These are phyloP conservation scores for Phortica magna DNA, from an alignment of 2,888 invertebrate genomes.

Conservation along the genomic window DNA sequence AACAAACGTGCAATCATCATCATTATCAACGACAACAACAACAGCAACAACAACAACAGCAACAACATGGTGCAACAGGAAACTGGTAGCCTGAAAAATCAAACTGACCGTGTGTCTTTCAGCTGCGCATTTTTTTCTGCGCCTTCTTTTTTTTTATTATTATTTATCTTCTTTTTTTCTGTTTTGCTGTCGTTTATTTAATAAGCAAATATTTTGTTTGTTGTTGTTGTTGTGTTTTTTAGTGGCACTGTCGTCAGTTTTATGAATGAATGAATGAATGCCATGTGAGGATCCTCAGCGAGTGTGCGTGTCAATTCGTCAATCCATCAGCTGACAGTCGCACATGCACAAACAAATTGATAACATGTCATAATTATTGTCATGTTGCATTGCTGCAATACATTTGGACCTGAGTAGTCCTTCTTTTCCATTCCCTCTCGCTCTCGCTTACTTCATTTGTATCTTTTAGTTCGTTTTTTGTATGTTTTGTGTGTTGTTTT, in stretches of 20 bases:
- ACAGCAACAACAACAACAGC: not conserved
- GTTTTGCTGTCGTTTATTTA: conserved; percentile 47
- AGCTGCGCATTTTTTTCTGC: conserved; percentile 6
- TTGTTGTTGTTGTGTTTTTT: not conserved
- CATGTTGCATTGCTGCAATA: not conserved
- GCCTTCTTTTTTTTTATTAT: conserved; percentile 27
- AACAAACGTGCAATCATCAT: conserved; percentile 2
- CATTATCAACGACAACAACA: not conserved
- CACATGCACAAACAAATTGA: conserved; percentile 30
- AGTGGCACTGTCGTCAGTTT: conserved; percentile 46
- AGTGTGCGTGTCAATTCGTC: conserved; percentile 22
- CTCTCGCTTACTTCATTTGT: conserved; percentile 1
- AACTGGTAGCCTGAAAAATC: conserved; percentile 1
- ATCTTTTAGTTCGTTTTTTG: conserved; percentile 52
- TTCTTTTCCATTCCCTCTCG: not conserved
- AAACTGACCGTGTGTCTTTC: conserved; percentile 60
- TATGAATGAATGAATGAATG: conserved; percentile 64
- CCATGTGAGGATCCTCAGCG: not conserved
- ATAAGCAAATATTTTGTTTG: conserved; percentile 67
- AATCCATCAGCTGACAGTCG: conserved; percentile 31
- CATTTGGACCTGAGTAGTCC: not conserved
- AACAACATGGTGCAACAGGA: not conserved
- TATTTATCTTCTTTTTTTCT: conserved; percentile 41
- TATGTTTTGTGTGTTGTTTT: conserved; percentile 52
- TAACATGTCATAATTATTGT: conserved; percentile 31